Conservation (phyloP, 92 coral and sea anemone genomes). For the Pocillopora meandrina region DNA sequence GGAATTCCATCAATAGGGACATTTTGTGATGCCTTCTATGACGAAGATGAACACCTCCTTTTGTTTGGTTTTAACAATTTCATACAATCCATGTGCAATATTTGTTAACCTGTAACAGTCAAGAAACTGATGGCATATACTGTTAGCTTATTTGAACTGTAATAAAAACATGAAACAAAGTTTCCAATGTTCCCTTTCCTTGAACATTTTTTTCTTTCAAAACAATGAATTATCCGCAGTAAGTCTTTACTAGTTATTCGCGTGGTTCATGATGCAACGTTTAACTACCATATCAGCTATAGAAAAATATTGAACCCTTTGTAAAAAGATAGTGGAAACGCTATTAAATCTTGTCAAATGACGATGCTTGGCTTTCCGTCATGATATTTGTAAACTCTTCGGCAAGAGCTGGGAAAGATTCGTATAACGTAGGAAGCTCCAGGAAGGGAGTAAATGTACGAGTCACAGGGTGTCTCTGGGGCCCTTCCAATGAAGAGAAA, state of each 20-base stretch:
- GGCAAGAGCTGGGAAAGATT: conserved; percentile 54
- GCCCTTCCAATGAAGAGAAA: conserved; percentile 28
- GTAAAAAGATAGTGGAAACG: too few relatives aligned
- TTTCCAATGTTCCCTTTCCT: neutral
- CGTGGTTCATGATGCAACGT: too few relatives aligned
- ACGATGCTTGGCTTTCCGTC: conserved; percentile 39
- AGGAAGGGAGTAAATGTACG: conserved; percentile 50
- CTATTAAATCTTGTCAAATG: conserved; percentile 43
- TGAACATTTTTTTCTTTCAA: neutral
- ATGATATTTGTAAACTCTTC: conserved; percentile 50
- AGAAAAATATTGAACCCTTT: too few relatives aligned
- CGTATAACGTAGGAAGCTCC: conserved; percentile 50
- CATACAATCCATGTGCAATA: neutral
- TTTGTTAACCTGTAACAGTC: neutral
- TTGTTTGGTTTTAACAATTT: too few relatives aligned
- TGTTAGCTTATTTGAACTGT: neutral
- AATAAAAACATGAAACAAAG: neutral
- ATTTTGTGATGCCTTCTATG: neutral
- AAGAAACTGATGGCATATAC: neutral
- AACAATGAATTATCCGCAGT: neutral
- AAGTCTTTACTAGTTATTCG: too few relatives aligned
- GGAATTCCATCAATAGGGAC: neutral
- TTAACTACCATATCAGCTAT: too few relatives aligned
- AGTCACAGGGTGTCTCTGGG: conserved; percentile 48
- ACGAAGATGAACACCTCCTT: neutral